Evolutionary conservation across 2,797 vertebrate species (phyloP).

Genomic region (Siniperca obscura): DNA sequence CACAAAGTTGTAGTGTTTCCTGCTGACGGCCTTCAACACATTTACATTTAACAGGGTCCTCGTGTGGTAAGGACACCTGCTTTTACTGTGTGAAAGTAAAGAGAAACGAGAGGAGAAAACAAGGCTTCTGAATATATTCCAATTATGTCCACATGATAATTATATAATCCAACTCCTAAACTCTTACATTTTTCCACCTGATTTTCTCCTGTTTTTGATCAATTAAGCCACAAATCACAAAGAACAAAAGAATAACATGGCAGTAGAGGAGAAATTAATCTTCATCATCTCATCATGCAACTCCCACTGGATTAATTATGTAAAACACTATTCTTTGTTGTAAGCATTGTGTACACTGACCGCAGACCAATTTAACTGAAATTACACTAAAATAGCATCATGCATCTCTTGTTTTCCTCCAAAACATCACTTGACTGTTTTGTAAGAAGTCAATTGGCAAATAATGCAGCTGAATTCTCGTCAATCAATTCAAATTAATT

Average conservation of each 20-base stretch:
- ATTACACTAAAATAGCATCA: neutral
- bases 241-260: neutral
- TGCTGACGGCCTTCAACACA: neutral
- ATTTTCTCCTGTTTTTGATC: too few relatives aligned
- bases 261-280: slow-evolving; percentile 11
- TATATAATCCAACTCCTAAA: neutral
- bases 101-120: too few relatives aligned
- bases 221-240: neutral
- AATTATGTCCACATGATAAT: neutral
- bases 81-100: neutral
- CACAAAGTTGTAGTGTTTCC: neutral
- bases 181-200: too few relatives aligned
- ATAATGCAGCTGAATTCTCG: neutral
- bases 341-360: neutral
- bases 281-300: slow-evolving; percentile 43
- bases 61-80: neutral
- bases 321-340: slow-evolving; percentile 25
- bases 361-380: neutral
- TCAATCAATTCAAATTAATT: neutral
- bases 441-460: neutral
- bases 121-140: neutral
- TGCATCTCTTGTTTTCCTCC: neutral
- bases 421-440: neutral
- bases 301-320: slow-evolving; percentile 53
- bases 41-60: neutral